Evolutionary conservation across 2,113 vertebrate species (phyloP), one percentile per base, ranked within the genome.

Genomic region (Hyla sarda): DNA sequence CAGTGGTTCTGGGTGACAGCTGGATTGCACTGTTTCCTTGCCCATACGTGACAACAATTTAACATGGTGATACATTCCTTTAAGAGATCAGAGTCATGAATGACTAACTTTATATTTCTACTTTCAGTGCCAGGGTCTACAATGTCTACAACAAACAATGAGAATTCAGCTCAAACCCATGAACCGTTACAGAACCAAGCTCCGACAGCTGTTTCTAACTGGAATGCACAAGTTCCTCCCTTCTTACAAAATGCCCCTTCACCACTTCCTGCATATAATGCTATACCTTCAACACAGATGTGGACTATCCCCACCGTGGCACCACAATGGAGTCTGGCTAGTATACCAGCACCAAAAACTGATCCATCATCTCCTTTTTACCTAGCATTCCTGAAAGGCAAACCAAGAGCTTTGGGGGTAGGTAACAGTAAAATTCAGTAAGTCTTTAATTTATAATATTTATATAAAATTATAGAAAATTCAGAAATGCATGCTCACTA

Each of bases 371-470:
- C 48, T 3, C 52, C 75, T 34, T 56, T 78, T 58, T 78, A 34
- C 21, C 23, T 19, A 78, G 56, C 75, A 56, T 78, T 78, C 21
- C 75, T 78, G 50, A 78, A 58, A 34, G 12, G 50, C 25, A 56
- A n/a, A 30, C 75, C 75, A 56, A 58, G 12, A 16, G 30, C 75
- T 11, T 54, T 78, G 28, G 75, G 75, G 32, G 75, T 78, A 78
- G 56, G 75, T 78, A 50, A 17, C 58, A 12, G 3, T 60, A 3
- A 67, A 13, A 65, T 5, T 9, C 21, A 30, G 25, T 30, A 65
- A 16, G 23, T 56, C 3, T 56, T 56, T 3, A 23, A 56, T 56
- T 56, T 56, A 4, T 56, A 17, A 56, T 23, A 56, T 23, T 50
- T 56, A 8, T 52, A 4, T 52, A 52, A 52, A 52, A 52, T n/a